A percentile compares a stretch with the other conserved stretches of the same genome.
Evolutionary conservation across 2,797 vertebrate species (phyloP).

Genomic region (Manis pentadactyla): DNA sequence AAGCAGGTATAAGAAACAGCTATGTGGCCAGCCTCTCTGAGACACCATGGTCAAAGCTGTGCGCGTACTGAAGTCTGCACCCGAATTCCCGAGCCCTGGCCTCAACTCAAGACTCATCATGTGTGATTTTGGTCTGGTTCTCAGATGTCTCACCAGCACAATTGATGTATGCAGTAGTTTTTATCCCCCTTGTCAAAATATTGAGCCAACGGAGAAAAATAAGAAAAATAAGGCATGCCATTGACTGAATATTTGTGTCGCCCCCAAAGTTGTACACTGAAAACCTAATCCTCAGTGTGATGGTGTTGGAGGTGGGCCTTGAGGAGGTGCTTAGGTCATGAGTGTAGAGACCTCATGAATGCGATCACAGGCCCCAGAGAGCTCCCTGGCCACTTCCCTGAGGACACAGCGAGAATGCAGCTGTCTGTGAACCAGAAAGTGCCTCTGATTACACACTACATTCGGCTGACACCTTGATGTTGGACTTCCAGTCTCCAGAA

Average conservation of each 20-base stretch:
- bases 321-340: not conserved
- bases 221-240: not conserved
- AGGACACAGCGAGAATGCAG: not conserved
- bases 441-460: not conserved
- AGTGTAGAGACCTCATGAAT: not conserved
- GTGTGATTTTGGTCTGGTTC: not conserved
- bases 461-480: not conserved
- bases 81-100: not conserved
- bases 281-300: not conserved
- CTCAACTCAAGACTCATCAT: not conserved
- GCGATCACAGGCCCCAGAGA: not conserved
- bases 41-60: not conserved
- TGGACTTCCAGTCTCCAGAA: not conserved
- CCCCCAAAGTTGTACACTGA: not conserved
- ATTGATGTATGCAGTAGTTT: not conserved
- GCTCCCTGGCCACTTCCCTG: no score
- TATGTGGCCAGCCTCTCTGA: not conserved
- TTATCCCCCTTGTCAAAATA: not conserved
- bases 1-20: not conserved
- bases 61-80: not conserved
- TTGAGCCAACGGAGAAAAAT: not conserved
- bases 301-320: not conserved
- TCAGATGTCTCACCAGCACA: not conserved
- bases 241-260: not conserved
- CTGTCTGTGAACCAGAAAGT: not conserved